A percentile compares a stretch with the other conserved stretches of the same genome.
phyloP scores from a whole-genome alignment of 2,888 invertebrate genomes.

The Rhingia rostrata region DNA sequence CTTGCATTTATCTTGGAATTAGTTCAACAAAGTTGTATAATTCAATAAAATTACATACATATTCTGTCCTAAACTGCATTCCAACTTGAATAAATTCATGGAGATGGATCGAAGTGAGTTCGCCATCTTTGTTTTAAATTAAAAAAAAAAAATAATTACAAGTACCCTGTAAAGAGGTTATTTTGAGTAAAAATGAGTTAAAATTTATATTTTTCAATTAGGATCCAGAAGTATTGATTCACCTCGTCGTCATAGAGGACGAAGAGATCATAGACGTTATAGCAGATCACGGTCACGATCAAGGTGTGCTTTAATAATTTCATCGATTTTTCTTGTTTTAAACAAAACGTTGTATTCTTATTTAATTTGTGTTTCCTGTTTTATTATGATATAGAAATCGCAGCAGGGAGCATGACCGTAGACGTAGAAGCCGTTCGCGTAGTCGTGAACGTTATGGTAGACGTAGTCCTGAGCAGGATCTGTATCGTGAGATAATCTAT shows the following conservation, averaged over 20 bases:
- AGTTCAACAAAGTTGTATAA: neutral
- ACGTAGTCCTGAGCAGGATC: constrained; percentile 79
- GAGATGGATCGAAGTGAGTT: constrained; percentile 71
- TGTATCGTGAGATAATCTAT: constrained; percentile 81
- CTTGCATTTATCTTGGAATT: constrained; percentile 1
- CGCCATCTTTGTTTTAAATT: constrained; percentile 71
- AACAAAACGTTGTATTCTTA: neutral
- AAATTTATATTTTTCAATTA: constrained; percentile 3
- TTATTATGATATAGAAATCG: constrained; percentile 77
- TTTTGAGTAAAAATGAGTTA: neutral
- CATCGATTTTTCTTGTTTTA: neutral
- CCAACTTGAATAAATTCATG: constrained; percentile 59
- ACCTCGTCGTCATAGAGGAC: constrained; percentile 75
- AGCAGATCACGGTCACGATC: constrained; percentile 82
- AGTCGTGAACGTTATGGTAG: constrained; percentile 80
- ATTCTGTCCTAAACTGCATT: constrained; percentile 58
- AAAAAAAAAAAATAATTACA: constrained; percentile 10
- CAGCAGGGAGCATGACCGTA: constrained; percentile 79
- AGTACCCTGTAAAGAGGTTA: neutral
- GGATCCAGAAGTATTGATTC: constrained; percentile 76
- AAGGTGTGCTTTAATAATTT: constrained; percentile 65
- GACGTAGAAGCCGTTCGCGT: constrained; percentile 79
- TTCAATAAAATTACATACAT: neutral
- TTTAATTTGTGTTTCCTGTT: neutral
- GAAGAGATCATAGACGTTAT: constrained; percentile 79